Percentiles rank a stretch among this genome's conserved stretches.
Evolutionary conservation across 2,888 invertebrate species (phyloP).

Genomic region (Mythimna albipuncta): DNA sequence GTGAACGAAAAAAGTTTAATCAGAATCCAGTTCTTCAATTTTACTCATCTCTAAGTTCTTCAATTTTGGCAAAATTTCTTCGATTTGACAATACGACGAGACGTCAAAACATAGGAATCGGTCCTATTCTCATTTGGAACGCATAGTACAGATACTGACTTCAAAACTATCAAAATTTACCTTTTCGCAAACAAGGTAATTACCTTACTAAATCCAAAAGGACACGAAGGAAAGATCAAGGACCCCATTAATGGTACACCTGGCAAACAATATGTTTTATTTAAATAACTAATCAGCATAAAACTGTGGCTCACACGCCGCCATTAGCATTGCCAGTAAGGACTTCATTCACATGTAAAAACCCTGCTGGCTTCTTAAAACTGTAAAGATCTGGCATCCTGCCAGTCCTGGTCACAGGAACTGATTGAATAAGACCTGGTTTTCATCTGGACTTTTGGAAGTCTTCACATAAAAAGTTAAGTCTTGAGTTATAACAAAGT

Average conservation of each 20-base stretch:
- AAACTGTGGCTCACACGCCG: slow-evolving; percentile 34
- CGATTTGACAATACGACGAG: too few relatives aligned
- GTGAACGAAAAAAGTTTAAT: too few relatives aligned
- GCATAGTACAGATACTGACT: too few relatives aligned
- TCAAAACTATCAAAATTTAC: neutral
- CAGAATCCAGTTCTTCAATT: too few relatives aligned
- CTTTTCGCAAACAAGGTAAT: too few relatives aligned
- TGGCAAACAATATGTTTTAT: slow-evolving; percentile 60
- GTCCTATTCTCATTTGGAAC: too few relatives aligned
- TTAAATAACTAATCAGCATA: slow-evolving; percentile 57
- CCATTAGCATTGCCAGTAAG: slow-evolving; percentile 46
- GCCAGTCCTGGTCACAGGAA: slow-evolving; percentile 31
- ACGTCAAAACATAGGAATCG: too few relatives aligned
- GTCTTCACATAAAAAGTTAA: neutral
- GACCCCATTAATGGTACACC: slow-evolving; percentile 51
- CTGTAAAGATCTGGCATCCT: slow-evolving; percentile 20
- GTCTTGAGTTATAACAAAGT: too few relatives aligned
- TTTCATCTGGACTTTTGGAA: neutral
- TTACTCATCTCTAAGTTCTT: too few relatives aligned
- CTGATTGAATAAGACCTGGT: neutral
- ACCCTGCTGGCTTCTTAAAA: slow-evolving; percentile 40
- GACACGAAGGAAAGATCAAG: slow-evolving; percentile 44
- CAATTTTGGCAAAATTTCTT: too few relatives aligned
- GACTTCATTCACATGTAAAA: slow-evolving; percentile 48
- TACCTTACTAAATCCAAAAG: slow-evolving; percentile 18